Percentiles rank a stretch among this genome's conserved stretches.
These are phyloP conservation scores for Tachysurus fulvidraco DNA, from an alignment of 2,113 vertebrate genomes.

Conservation along the genomic window DNA sequence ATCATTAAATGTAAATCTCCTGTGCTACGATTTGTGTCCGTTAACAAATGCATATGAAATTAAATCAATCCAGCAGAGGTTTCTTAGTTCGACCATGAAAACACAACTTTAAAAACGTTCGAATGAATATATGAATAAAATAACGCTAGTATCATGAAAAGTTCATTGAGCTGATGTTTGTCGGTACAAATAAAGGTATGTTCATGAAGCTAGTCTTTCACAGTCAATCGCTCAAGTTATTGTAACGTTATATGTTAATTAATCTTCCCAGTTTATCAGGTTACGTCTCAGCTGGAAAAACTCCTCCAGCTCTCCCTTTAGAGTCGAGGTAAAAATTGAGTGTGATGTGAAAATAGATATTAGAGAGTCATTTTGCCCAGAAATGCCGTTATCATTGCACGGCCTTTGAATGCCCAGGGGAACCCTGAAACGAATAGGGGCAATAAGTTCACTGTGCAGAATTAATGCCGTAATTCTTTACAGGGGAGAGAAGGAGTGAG, in stretches of 20 bases:
- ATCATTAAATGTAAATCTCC: not conserved
- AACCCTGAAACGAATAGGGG: slow-evolving; percentile 92
- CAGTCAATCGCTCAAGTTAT: not conserved
- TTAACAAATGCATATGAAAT: not conserved
- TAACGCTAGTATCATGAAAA: not conserved
- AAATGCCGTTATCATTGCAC: slow-evolving; percentile 90
- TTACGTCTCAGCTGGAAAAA: not conserved
- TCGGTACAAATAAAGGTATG: not conserved
- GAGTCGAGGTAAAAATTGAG: slow-evolving; percentile 27
- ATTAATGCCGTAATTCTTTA: slow-evolving; percentile 99
- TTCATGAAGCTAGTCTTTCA: not conserved
- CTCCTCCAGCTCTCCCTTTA: not conserved
- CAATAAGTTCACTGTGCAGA: slow-evolving; percentile 99
- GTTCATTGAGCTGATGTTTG: not conserved
- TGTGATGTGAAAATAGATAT: slow-evolving; percentile 84
- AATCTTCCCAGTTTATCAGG: not conserved
- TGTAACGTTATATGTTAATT: not conserved
- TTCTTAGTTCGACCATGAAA: not conserved
- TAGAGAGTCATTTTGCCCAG: slow-evolving; percentile 82
- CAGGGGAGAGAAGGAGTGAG: slow-evolving; percentile 63
- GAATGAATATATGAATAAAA: not conserved
- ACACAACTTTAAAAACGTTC: not conserved
- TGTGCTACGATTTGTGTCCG: not conserved
- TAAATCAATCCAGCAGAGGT: not conserved
- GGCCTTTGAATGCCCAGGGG: slow-evolving; percentile 94